Percentiles rank a stretch among this genome's conserved stretches.
These are phyloP conservation scores for Mus minutoides DNA, from an alignment of 2,797 vertebrate genomes.

Conservation along the genomic window DNA sequence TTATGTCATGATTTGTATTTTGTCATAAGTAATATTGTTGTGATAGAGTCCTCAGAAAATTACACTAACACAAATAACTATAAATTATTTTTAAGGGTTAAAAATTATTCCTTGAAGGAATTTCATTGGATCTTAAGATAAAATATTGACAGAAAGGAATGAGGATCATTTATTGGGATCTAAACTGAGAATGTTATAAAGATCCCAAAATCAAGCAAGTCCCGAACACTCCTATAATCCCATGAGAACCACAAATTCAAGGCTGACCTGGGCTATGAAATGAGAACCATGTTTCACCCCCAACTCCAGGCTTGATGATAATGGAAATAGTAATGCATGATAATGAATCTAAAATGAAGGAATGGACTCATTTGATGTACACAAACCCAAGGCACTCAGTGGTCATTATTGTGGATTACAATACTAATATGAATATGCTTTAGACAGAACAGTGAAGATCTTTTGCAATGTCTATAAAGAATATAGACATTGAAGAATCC, in stretches of 20 bases:
- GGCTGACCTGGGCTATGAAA: neutral
- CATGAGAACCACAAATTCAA: neutral
- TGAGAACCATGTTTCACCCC: neutral
- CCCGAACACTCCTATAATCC: neutral
- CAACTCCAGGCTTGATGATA: neutral
- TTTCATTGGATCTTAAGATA: neutral
- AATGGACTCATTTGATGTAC: neutral
- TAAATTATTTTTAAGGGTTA: neutral
- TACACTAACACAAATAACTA: neutral
- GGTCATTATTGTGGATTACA: neutral
- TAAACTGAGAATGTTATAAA: constrained; percentile 4
- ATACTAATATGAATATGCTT: neutral
- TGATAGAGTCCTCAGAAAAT: neutral
- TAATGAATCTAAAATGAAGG: neutral
- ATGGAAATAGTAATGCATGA: constrained; percentile 10
- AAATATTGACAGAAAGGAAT: neutral
- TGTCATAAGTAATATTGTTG: neutral
- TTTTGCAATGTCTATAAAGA: neutral
- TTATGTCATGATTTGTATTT: neutral
- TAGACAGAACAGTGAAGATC: neutral
- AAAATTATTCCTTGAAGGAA: neutral
- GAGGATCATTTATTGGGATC: neutral
- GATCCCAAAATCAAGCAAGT: neutral
- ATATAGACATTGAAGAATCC: neutral
- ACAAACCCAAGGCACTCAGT: neutral